These are phyloP conservation scores for Montipora capricornis DNA, from an alignment of 64 coral and sea anemone species.

Conservation along the genomic window DNA sequence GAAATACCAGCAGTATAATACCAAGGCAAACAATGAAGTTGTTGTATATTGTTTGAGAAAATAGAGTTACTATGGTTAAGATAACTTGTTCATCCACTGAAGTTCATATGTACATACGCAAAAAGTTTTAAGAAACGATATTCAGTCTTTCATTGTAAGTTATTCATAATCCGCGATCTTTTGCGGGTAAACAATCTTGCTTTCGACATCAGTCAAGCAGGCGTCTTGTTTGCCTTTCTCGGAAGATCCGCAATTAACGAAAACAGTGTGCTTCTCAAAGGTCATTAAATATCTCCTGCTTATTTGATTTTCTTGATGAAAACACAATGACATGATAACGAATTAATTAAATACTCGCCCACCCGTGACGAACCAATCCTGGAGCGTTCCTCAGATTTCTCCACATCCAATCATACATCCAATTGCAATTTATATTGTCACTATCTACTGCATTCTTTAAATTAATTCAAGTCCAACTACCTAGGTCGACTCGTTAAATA, in stretches of 20 bases:
- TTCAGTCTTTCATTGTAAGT: too few relatives aligned
- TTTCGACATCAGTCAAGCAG: background rate
- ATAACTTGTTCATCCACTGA: background rate
- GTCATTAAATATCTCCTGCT: conserved; percentile 6
- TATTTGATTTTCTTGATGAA: conserved; percentile 32
- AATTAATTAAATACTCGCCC: background rate
- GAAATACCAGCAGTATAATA: background rate
- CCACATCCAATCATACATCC: background rate
- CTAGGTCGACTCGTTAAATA: too few relatives aligned
- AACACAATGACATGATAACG: background rate
- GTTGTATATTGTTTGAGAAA: conserved; percentile 8
- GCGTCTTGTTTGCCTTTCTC: background rate
- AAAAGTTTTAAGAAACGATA: background rate
- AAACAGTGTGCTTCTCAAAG: conserved; percentile 18
- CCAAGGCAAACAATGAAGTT: background rate
- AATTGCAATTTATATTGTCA: background rate
- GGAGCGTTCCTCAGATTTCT: background rate
- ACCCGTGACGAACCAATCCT: background rate
- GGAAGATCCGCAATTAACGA: background rate
- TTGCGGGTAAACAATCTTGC: background rate
- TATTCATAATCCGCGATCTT: background rate
- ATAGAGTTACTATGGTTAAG: conserved; percentile 6
- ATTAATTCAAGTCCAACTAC: too few relatives aligned
- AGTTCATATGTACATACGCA: too few relatives aligned
- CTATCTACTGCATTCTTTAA: background rate